phyloP scores from a whole-genome alignment of 1,140 invertebrate species.

The Phymastichus coffea region DNA sequence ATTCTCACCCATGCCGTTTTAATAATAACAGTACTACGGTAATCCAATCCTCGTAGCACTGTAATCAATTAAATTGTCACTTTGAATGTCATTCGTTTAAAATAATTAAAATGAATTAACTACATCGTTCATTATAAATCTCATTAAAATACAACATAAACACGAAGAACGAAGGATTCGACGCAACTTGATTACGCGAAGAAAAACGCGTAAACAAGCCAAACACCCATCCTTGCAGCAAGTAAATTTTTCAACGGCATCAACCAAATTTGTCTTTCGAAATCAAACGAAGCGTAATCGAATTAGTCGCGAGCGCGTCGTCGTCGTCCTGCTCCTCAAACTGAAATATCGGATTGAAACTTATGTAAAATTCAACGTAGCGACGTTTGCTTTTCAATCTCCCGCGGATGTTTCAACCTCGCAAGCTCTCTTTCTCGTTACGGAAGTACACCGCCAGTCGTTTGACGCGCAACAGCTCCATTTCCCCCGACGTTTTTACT shows the following conservation, averaged over 20 bases:
- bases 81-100: no score
- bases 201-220: background rate
- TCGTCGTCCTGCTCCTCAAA: background rate
- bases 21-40: no score
- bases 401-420: background rate
- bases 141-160: no score
- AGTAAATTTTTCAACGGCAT: background rate
- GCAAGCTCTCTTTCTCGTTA: background rate
- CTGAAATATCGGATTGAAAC: constrained; percentile 15
- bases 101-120: no score
- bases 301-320: background rate
- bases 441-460: background rate
- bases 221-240: background rate
- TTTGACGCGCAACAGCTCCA: background rate
- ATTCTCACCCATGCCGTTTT: no score
- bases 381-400: constrained; percentile 19
- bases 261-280: background rate
- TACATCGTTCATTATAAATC: no score
- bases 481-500: no score
- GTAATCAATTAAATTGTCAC: no score
- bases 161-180: no score
- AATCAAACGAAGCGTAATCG: background rate
- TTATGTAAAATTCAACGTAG: constrained; percentile 17
- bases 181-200: background rate
- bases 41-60: no score